Conservation (phyloP, 2,888 invertebrate species). For the Ophonus ardosiacus region DNA sequence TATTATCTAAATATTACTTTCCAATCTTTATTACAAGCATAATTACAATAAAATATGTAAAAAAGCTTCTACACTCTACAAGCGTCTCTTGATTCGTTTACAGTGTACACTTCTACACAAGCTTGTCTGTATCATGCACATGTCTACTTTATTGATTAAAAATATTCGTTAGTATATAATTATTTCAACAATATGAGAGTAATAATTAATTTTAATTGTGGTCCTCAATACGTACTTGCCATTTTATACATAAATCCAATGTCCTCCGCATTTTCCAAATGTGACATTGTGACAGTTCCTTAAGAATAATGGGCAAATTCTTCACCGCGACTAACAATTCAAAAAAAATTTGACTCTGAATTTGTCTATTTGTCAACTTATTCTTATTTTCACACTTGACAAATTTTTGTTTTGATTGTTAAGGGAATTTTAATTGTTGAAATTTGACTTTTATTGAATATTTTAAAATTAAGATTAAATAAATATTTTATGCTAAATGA, state of each 20-base stretch:
- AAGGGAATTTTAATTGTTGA: not conserved
- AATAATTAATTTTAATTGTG: conserved; percentile 28
- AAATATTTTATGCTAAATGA: conserved; percentile 16
- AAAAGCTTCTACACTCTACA: conserved; percentile 32
- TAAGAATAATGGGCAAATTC: conserved; percentile 29
- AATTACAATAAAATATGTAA: conserved; percentile 29
- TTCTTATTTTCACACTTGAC: conserved; percentile 3
- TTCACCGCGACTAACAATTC: conserved; percentile 34
- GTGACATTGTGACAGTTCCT: conserved; percentile 65
- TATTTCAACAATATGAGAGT: conserved; percentile 15
- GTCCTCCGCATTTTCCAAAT: conserved; percentile 72
- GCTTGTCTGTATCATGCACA: conserved; percentile 57
- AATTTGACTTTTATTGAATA: not conserved
- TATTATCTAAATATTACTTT: conserved; percentile 9
- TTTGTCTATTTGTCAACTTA: not conserved
- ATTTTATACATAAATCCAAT: conserved; percentile 74
- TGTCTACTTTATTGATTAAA: conserved; percentile 62
- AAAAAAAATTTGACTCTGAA: conserved; percentile 8
- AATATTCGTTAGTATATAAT: conserved; percentile 40
- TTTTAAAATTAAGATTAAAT: conserved; percentile 14
- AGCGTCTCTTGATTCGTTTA: conserved; percentile 47
- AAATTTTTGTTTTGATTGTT: conserved; percentile 19
- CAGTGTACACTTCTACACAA: conserved; percentile 52
- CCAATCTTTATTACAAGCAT: conserved; percentile 5
- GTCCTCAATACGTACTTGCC: conserved; percentile 72